Conservation (phyloP, 2,113 vertebrate species). For the Strix uralensis region DNA sequence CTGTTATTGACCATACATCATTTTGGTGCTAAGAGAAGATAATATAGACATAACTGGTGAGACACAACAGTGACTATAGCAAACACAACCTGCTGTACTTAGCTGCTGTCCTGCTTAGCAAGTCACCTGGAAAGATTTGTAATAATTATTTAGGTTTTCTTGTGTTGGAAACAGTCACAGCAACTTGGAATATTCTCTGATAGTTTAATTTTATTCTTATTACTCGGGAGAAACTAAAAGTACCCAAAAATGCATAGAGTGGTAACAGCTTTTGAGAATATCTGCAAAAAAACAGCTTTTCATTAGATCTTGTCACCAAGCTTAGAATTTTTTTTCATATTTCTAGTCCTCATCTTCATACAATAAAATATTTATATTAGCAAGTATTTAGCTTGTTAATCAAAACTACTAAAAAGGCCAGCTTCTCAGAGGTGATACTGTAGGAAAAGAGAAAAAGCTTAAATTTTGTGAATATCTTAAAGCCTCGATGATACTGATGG, state of each 20-base stretch:
- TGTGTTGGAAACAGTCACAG: neutral
- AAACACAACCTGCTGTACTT: neutral
- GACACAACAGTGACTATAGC: neutral
- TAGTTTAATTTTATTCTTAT: neutral
- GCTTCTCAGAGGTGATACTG: neutral
- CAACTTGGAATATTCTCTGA: neutral
- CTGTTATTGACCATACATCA: neutral
- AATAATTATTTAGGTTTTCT: neutral
- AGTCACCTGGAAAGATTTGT: neutral
- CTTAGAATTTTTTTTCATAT: neutral
- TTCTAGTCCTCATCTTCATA: neutral
- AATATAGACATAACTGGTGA: neutral
- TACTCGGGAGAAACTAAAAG: neutral
- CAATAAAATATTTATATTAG: neutral
- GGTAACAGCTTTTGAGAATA: neutral
- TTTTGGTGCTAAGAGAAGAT: neutral
- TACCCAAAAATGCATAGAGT: neutral
- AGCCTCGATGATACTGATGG: neutral
- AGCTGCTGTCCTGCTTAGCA: neutral
- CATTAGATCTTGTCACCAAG: fast-evolving
- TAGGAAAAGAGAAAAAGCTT: neutral
- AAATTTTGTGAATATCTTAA: neutral
- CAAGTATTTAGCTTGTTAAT: neutral
- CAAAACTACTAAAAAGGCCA: neutral
- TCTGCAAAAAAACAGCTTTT: neutral